These are phyloP conservation scores for Reinhardtius hippoglossoides DNA, from an alignment of 2,113 vertebrate genomes.

Conservation along the genomic window DNA sequence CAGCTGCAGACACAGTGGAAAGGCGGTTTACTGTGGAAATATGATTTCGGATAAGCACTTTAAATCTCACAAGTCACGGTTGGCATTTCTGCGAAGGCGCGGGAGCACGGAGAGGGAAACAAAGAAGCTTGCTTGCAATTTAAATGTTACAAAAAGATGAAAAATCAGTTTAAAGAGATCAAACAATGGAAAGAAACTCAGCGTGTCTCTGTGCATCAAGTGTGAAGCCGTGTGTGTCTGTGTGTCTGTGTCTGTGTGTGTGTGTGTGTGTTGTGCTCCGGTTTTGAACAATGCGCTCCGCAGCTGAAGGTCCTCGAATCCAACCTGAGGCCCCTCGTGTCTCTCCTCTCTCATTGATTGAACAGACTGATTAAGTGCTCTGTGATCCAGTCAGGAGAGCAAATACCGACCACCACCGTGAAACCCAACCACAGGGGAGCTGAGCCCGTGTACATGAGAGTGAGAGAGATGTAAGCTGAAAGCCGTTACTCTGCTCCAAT, in stretches of 20 bases:
- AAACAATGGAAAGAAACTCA: not conserved
- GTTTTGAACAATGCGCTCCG: constrained; percentile 10
- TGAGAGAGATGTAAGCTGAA: constrained; percentile 24
- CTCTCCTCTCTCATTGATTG: constrained; percentile 48
- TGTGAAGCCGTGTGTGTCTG: not conserved
- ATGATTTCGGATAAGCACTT: constrained; percentile 24
- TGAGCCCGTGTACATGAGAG: constrained; percentile 2
- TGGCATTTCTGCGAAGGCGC: constrained; percentile 27
- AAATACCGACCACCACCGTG: constrained; percentile 52
- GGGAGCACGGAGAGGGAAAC: not conserved
- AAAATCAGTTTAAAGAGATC: constrained; percentile 15
- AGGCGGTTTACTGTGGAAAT: constrained; percentile 34
- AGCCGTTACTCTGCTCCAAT: constrained; percentile 40
- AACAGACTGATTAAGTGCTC: constrained; percentile 58
- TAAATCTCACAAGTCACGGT: not conserved
- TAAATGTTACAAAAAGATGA: constrained; percentile 9
- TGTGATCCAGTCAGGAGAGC: constrained; percentile 57
- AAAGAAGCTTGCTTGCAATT: constrained; percentile 1
- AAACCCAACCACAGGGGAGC: constrained; percentile 34
- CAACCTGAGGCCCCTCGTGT: constrained; percentile 20
- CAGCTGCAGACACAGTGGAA: constrained; percentile 9
- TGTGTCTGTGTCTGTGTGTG: not conserved
- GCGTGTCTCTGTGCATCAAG: not conserved
- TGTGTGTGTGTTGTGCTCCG: not conserved
- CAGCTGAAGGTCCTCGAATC: constrained; percentile 33